A percentile compares a stretch with the other conserved stretches of the same genome.
These are phyloP conservation scores for Cheilosia impressa DNA, from an alignment of 2,888 invertebrate genomes.

Conservation along the genomic window DNA sequence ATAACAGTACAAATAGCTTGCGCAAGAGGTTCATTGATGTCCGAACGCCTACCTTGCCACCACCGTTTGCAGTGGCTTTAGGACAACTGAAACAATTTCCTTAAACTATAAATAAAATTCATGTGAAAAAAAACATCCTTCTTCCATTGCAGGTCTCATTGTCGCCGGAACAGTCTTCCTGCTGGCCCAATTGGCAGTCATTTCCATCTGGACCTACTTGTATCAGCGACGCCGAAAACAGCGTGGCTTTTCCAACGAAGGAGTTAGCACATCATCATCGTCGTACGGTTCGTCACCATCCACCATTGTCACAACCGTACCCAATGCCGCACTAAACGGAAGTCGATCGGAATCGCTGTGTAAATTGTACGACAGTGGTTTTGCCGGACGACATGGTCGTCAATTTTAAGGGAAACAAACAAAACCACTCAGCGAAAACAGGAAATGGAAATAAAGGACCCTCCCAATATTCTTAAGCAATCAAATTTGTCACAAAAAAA, in stretches of 20 bases:
- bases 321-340: conserved; percentile 87
- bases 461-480: conserved; percentile 6
- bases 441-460: conserved; percentile 16
- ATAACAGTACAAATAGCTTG: too few relatives aligned
- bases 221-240: conserved; percentile 90
- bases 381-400: conserved; percentile 85
- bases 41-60: too few relatives aligned
- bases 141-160: conserved; percentile 87
- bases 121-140: neutral
- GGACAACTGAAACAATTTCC: too few relatives aligned
- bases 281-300: conserved; percentile 78
- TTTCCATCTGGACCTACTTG: conserved; percentile 94
- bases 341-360: conserved; percentile 89
- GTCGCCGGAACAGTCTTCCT: conserved; percentile 94
- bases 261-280: conserved; percentile 76
- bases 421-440: conserved; percentile 46
- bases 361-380: conserved; percentile 94
- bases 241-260: conserved; percentile 78
- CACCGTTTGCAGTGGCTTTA: too few relatives aligned
- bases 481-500: conserved; percentile 8
- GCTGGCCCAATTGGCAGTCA: conserved; percentile 93
- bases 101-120: too few relatives aligned
- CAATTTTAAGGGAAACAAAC: conserved; percentile 78
- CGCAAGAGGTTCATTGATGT: too few relatives aligned
- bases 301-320: conserved; percentile 81